phyloP scores from a whole-genome alignment of 2,888 invertebrate species.

The Dione vanillae region DNA sequence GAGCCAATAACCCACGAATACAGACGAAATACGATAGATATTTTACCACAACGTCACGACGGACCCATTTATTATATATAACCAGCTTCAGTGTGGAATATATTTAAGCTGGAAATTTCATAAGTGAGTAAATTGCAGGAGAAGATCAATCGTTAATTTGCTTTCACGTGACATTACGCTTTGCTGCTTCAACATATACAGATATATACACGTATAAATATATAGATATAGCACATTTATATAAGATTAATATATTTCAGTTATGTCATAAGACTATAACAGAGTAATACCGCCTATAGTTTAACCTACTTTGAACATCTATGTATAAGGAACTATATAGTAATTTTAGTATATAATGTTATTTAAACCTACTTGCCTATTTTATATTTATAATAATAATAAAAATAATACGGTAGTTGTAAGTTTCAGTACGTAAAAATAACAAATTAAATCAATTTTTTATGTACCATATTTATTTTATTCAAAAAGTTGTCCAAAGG shows the following conservation, averaged over 20 bases:
- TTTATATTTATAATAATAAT: no score
- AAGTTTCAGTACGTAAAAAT: neutral
- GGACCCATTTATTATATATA: neutral
- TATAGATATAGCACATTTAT: neutral
- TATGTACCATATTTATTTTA: neutral
- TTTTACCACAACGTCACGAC: neutral
- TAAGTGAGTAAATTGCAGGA: neutral
- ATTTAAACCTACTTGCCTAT: neutral
- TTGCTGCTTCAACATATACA: neutral
- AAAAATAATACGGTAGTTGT: no score
- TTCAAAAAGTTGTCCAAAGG: neutral
- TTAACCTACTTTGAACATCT: constrained; percentile 14
- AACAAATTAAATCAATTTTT: neutral
- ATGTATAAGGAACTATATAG: neutral
- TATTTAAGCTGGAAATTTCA: neutral
- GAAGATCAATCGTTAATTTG: constrained; percentile 9
- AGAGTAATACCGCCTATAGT: neutral
- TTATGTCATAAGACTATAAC: constrained; percentile 6
- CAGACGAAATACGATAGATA: neutral
- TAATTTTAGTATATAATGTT: neutral
- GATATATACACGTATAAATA: no score
- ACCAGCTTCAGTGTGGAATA: no score
- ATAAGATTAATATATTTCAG: neutral
- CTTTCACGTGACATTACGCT: neutral
- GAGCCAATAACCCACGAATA: neutral